Percentiles rank a stretch among this genome's conserved stretches.
phyloP scores from a whole-genome alignment of 2,888 invertebrate species.

The Nemapogon koenigi region DNA sequence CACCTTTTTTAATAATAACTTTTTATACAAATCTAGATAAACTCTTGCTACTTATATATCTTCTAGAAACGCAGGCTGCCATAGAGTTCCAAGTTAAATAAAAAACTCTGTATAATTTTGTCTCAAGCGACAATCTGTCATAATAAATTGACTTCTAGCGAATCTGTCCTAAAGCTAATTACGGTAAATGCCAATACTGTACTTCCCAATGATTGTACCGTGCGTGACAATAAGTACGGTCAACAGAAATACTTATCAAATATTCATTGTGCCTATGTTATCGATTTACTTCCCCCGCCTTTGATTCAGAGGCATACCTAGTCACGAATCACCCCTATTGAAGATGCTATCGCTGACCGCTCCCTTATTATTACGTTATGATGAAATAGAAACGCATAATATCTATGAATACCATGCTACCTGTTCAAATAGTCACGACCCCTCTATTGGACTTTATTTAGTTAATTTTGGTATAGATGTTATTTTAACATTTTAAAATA shows the following conservation, averaged over 20 bases:
- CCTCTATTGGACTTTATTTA: too few relatives aligned
- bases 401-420: slow-evolving; percentile 16
- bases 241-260: slow-evolving; percentile 43
- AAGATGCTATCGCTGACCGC: slow-evolving; percentile 52
- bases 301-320: slow-evolving; percentile 11
- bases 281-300: slow-evolving; percentile 31
- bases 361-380: slow-evolving; percentile 40
- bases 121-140: too few relatives aligned
- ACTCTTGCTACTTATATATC: too few relatives aligned
- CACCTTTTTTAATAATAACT: too few relatives aligned
- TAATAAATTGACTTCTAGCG: too few relatives aligned
- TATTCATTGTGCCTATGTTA: slow-evolving; percentile 42
- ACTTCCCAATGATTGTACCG: neutral
- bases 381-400: slow-evolving; percentile 31
- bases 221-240: slow-evolving; percentile 31
- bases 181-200: too few relatives aligned
- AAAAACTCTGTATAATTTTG: too few relatives aligned
- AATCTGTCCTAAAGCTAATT: too few relatives aligned
- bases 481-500: neutral
- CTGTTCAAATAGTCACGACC: too few relatives aligned
- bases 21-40: too few relatives aligned
- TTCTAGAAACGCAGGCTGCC: too few relatives aligned
- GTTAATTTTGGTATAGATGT: neutral
- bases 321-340: slow-evolving; percentile 31
- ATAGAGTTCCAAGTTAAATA: too few relatives aligned